phyloP scores from a whole-genome alignment of 2,888 invertebrate species.

The Saturnia japonica region DNA sequence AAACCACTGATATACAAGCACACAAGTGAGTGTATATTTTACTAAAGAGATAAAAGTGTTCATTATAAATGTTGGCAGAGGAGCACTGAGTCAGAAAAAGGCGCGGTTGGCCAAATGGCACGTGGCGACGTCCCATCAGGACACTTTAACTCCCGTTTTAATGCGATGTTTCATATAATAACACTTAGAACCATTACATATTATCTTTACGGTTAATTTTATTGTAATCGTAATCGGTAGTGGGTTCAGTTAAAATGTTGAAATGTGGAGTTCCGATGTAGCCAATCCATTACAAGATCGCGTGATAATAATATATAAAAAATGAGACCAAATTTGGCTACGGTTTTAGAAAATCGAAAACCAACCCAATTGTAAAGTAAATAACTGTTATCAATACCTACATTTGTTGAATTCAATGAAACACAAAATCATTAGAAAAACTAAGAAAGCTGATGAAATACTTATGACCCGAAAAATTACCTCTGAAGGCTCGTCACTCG shows the following conservation, averaged over 20 bases:
- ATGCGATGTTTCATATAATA: too few relatives aligned
- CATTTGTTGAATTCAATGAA: not conserved
- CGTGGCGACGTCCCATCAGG: too few relatives aligned
- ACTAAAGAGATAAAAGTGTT: too few relatives aligned
- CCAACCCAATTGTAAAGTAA: constrained; percentile 5
- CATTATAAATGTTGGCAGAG: too few relatives aligned
- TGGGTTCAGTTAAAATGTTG: not conserved
- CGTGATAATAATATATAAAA: constrained; percentile 27
- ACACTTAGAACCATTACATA: not conserved
- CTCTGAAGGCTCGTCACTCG: constrained; percentile 33
- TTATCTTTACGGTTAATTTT: not conserved
- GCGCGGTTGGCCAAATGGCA: too few relatives aligned
- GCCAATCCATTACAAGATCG: not conserved
- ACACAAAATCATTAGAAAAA: constrained; percentile 23
- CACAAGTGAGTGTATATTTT: too few relatives aligned
- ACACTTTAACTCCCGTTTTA: too few relatives aligned
- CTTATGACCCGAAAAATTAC: constrained; percentile 40
- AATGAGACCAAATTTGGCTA: constrained; percentile 27
- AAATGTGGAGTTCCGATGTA: constrained; percentile 18
- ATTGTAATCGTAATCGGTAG: not conserved
- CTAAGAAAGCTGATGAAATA: constrained; percentile 46
- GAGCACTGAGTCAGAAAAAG: too few relatives aligned
- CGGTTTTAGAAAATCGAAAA: constrained; percentile 11
- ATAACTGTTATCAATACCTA: not conserved
- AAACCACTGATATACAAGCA: too few relatives aligned